Percentiles rank a stretch among this genome's conserved stretches.
phyloP scores from a whole-genome alignment of 2,113 vertebrate genomes.

The Petroica traversi region DNA sequence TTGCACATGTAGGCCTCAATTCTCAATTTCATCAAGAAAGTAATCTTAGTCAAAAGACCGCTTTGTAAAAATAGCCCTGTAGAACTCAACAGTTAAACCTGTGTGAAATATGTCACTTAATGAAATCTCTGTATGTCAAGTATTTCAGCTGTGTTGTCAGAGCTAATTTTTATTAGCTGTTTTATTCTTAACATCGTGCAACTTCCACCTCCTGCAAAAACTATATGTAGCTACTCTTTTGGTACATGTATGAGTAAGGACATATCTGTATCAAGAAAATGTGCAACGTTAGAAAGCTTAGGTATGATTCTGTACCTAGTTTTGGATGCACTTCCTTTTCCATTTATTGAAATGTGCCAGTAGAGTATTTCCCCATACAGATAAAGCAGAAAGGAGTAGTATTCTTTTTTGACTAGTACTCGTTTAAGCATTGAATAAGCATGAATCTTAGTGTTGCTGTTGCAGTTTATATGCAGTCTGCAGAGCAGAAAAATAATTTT shows the following conservation, averaged over 20 bases:
- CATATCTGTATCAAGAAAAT: neutral
- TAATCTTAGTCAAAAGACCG: neutral
- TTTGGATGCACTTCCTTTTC: neutral
- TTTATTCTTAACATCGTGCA: neutral
- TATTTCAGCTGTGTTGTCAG: neutral
- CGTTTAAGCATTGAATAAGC: neutral
- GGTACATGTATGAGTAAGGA: neutral
- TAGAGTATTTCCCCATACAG: neutral
- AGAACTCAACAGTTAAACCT: neutral
- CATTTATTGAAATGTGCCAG: neutral
- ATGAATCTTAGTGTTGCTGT: neutral
- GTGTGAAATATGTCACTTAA: neutral
- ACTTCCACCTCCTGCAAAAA: neutral
- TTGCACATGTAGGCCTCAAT: neutral
- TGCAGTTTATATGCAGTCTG: neutral
- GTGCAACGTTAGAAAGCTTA: accelerated
- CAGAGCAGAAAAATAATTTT: neutral
- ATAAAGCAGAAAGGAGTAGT: neutral
- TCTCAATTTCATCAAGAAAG: conserved; percentile 18
- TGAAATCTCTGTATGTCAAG: neutral
- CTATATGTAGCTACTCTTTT: neutral
- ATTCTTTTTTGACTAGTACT: neutral
- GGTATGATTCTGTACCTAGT: neutral
- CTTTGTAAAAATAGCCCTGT: neutral
- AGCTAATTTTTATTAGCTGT: neutral